Conservation (phyloP, 2,113 vertebrate genomes). For the Spizaetus ornatus region DNA sequence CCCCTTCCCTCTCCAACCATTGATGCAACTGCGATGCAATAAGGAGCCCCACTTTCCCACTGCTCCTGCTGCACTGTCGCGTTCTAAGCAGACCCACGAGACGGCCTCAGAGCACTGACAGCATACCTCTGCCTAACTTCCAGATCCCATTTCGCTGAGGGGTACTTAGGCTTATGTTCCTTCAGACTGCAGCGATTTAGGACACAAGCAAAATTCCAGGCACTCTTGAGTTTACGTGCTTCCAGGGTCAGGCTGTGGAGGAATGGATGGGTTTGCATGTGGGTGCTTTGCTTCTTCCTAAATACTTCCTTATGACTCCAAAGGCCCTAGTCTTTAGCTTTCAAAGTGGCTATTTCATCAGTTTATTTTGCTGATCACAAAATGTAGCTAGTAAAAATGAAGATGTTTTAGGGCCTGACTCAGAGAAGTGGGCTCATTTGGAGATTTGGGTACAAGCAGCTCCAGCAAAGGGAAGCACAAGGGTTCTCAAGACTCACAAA, state of each 20-base stretch:
- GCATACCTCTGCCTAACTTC: neutral
- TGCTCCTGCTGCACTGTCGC: accelerated
- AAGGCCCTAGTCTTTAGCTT: neutral
- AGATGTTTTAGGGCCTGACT: neutral
- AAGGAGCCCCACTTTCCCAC: accelerated
- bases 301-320: neutral
- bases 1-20: neutral
- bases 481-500: neutral
- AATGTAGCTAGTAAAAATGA: neutral
- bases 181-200: neutral
- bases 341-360: neutral
- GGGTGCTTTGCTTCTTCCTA: neutral
- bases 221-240: neutral
- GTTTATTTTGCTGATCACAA: neutral
- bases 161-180: neutral
- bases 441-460: neutral
- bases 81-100: neutral
- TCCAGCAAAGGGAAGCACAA: neutral
- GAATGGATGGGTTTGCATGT: neutral
- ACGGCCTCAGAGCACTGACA: neutral
- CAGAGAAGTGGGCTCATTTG: neutral
- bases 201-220: neutral
- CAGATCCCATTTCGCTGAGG: neutral
- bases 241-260: neutral
- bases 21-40: too few species aligned